Evolutionary conservation across 2,888 invertebrate genomes (phyloP), one percentile per base, ranked within the genome.

Genomic region (Eupithecia subumbrata): DNA sequence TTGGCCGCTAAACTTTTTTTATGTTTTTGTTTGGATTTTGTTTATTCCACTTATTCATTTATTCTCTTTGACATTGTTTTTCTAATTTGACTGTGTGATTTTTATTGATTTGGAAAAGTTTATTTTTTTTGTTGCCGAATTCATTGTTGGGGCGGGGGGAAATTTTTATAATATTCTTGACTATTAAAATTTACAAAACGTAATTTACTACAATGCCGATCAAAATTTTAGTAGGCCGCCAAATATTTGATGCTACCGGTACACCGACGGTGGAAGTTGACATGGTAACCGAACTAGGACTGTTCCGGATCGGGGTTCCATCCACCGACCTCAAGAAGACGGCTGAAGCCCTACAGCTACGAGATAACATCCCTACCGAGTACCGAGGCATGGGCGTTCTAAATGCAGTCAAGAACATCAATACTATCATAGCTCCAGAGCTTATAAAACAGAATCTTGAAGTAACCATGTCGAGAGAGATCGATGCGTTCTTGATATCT

Each of bases 231-330:
- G 96, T 97, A 83, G 99, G 99, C 79, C 97, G 99, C 88, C 98
- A 98, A 95, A 99, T 99, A 92, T 99, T 97, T 90, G 99, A 99
- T 95, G 97, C 98, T 52, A 97, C 98, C 85, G 99, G 99, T 73
- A 97, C 98, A 86, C 99, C 99, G 68, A 99, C 99, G 14, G 98
- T 99, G 71, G 99, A 99, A 95, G 99, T 99, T 81, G 97, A 97
- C 85, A 93, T 97, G 87, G 95, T 96, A 14, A 97, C 97, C 11
- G 98, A 97, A 87, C 96, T 97, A 85, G 98, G 97, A n/a, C 90
- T 97, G 43, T 98, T 98, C 93, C 96, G 99, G 74, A 97, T 99
- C 76, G 99, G 99, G 66, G 99, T 99, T 7, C 99, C 99, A 37
- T 99, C 99, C 63, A 99, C 99, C 70, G 99, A 99, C 75, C 97